A percentile compares a stretch with the other conserved stretches of the same genome.
Conservation (phyloP, 2,888 invertebrate genomes). For the Escarpia spicata region DNA sequence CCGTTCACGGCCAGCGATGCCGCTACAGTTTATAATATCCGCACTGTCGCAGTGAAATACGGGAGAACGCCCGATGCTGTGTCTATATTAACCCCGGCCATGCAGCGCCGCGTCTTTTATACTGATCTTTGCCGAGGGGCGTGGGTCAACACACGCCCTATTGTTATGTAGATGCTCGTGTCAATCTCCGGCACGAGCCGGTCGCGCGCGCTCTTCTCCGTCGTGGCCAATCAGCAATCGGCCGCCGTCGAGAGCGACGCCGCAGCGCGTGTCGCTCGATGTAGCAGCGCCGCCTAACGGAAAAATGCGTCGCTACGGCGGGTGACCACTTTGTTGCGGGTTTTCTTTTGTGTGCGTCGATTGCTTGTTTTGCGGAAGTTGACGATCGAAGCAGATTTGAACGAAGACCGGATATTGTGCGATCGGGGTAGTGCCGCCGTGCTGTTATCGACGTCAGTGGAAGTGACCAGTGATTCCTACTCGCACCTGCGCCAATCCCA, state of each 20-base stretch:
- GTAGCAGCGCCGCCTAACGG: neutral
- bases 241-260: neutral
- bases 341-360: neutral
- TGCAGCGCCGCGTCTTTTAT: neutral
- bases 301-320: neutral
- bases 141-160: neutral
- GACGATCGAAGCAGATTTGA: neutral
- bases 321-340: neutral
- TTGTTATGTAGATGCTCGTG: neutral
- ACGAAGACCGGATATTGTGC: constrained; percentile 1
- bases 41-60: neutral
- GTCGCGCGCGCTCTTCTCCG: neutral
- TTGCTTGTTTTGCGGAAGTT: neutral
- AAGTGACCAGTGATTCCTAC: neutral
- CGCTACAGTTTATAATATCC: neutral
- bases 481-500: neutral
- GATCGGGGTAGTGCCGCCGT: neutral
- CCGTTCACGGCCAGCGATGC: neutral
- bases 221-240: neutral
- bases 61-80: constrained; percentile 6
- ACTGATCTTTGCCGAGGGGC: neutral
- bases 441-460: neutral
- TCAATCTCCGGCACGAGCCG: neutral
- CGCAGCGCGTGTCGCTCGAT: neutral
- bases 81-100: constrained; percentile 3